Conservation (phyloP, 2,797 vertebrate species). For the Onychomys torridus region DNA sequence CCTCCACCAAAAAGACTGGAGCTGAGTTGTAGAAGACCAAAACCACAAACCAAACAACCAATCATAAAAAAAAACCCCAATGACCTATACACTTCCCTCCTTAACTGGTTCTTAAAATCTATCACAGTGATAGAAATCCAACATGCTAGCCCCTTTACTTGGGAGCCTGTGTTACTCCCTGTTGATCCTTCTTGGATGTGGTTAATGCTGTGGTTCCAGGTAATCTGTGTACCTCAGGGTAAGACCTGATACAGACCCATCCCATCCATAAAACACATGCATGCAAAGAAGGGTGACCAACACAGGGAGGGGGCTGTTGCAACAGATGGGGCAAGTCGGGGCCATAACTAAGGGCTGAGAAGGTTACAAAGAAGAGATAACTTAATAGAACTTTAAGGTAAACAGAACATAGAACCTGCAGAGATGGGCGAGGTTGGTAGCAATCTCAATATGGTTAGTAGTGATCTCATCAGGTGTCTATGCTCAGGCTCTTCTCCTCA, state of each 20-base stretch:
- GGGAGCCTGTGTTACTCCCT: background rate
- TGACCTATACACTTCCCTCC: background rate
- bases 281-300: background rate
- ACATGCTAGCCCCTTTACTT: background rate
- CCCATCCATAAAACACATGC: background rate
- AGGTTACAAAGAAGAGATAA: background rate
- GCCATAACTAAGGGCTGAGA: background rate
- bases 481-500: background rate
- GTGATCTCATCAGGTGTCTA: too few species aligned
- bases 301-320: background rate
- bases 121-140: background rate
- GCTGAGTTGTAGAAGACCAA: background rate
- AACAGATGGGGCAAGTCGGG: background rate
- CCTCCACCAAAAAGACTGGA: background rate
- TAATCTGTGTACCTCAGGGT: background rate
- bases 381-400: background rate
- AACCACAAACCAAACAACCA: background rate
- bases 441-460: too few species aligned
- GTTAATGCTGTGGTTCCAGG: background rate
- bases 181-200: background rate
- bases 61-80: background rate
- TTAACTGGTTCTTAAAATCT: background rate
- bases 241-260: background rate
- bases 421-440: background rate
- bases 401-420: background rate